Percentiles rank a stretch among this genome's conserved stretches.
Conservation (phyloP, 2,797 vertebrate species). For the Hipposideros larvatus region DNA sequence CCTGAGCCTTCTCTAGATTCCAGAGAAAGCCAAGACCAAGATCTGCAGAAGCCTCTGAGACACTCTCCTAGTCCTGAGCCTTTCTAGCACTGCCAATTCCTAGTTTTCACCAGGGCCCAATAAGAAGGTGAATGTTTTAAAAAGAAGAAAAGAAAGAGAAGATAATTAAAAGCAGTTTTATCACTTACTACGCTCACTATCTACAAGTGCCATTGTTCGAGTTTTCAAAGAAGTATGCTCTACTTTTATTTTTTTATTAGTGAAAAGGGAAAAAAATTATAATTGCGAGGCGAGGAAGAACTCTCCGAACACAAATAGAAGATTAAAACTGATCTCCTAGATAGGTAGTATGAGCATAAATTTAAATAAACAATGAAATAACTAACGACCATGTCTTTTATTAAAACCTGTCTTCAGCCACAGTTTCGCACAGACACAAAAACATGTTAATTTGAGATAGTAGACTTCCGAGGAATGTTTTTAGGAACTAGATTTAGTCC, state of each 20-base stretch:
- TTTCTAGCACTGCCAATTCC: neutral
- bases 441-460: slow-evolving; percentile 41
- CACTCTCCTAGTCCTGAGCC: neutral
- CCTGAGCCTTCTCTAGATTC: neutral
- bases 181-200: neutral
- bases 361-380: slow-evolving; percentile 48
- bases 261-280: neutral
- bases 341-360: neutral
- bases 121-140: neutral
- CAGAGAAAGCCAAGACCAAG: neutral
- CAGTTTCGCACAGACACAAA: neutral
- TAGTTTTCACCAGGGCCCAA: neutral
- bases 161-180: neutral
- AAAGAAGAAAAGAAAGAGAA: neutral
- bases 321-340: neutral
- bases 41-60: neutral
- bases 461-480: neutral
- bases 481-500: slow-evolving; percentile 37
- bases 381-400: neutral
- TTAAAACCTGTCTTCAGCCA: neutral
- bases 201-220: neutral
- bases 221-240: neutral
- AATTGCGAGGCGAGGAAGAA: neutral
- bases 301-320: slow-evolving; percentile 27
- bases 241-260: neutral